These are phyloP conservation scores for Paguma larvata DNA, from an alignment of 2,797 vertebrate species.

Conservation along the genomic window DNA sequence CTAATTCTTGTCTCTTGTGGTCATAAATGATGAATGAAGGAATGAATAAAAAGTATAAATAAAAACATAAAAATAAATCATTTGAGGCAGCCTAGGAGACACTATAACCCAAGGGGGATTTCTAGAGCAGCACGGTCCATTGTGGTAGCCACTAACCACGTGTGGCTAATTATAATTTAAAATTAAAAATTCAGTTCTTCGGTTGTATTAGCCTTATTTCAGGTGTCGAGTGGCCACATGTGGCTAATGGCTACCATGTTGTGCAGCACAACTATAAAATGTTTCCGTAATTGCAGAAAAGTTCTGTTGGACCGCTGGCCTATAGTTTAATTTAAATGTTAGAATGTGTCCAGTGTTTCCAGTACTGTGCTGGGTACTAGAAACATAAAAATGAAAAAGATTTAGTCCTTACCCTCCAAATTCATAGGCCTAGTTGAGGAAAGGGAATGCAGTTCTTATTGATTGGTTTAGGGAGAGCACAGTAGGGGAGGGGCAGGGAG, in stretches of 20 bases:
- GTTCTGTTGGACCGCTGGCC: not conserved
- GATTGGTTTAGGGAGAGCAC: too few species aligned
- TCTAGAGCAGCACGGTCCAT: not conserved
- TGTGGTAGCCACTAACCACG: not conserved
- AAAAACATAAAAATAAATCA: not conserved
- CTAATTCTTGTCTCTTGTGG: conserved; percentile 37
- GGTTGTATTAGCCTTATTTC: not conserved
- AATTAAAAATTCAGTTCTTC: not conserved
- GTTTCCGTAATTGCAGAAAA: conserved; percentile 6
- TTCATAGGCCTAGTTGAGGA: not conserved
- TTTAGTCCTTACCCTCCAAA: not conserved
- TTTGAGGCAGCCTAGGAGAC: not conserved
- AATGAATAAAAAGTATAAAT: not conserved
- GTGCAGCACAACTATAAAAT: not conserved
- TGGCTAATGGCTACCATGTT: not conserved
- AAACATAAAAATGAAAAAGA: not conserved
- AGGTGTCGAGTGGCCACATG: not conserved
- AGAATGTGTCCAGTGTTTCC: not conserved
- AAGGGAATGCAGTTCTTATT: not conserved
- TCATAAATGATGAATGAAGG: not conserved
- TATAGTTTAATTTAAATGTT: not conserved
- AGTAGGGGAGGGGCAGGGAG: too few species aligned
- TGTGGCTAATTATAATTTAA: not conserved
- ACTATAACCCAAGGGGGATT: not conserved
- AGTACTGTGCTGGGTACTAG: not conserved